Evolutionary conservation across 2,797 vertebrate species (phyloP).

Genomic region (Myotis myotis): DNA sequence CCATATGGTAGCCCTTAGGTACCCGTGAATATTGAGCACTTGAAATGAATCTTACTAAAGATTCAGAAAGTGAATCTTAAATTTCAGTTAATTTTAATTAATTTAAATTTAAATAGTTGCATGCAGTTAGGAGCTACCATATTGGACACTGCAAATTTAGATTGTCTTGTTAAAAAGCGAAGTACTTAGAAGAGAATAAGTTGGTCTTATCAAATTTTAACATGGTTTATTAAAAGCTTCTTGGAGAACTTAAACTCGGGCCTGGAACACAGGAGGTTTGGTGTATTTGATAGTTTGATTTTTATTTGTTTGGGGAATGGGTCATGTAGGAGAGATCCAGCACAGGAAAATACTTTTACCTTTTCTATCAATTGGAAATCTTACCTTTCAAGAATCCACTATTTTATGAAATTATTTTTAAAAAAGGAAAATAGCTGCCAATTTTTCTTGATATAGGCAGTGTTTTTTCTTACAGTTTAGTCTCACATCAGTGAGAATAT

Average conservation of each 20-base stretch:
- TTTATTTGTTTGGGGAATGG: not conserved
- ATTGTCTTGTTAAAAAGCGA: not conserved
- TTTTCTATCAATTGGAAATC: not conserved
- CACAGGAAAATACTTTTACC: not conserved
- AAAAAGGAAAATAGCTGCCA: not conserved
- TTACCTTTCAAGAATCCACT: not conserved
- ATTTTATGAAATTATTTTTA: constrained; percentile 20
- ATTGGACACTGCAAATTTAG: not conserved
- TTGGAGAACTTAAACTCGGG: not conserved
- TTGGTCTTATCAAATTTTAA: not conserved
- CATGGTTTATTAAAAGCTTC: not conserved
- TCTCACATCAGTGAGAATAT: constrained; percentile 55
- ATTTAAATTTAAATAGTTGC: constrained; percentile 18
- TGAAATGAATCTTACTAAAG: not conserved
- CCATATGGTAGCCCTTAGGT: not conserved
- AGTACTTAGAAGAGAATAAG: not conserved
- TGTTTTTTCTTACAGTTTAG: constrained; percentile 55
- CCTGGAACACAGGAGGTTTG: not conserved
- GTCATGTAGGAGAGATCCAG: not conserved
- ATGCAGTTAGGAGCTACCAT: not conserved
- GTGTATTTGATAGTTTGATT: not conserved
- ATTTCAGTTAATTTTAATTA: constrained; percentile 12
- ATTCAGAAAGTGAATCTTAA: not conserved
- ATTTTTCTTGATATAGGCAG: constrained; percentile 29
- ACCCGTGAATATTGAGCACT: not conserved